Conservation (phyloP, 2,797 vertebrate genomes). For the Anomalospiza imberbis region DNA sequence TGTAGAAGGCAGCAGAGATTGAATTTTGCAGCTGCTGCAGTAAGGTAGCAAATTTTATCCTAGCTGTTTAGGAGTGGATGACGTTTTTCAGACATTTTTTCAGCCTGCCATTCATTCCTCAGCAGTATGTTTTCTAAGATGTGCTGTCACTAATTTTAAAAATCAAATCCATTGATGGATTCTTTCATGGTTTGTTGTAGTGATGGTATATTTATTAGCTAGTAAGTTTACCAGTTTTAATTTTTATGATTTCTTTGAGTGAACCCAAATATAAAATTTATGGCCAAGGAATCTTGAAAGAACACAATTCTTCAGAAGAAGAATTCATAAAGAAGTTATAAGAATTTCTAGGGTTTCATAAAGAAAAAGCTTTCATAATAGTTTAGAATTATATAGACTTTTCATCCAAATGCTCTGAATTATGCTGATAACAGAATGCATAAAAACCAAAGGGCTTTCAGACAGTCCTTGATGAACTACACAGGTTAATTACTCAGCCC, state of each 20-base stretch:
- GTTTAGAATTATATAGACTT: not conserved
- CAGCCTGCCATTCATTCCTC: not conserved
- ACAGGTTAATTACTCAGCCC: not conserved
- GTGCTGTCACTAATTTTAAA: not conserved
- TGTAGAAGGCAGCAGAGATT: not conserved
- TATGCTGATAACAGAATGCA: not conserved
- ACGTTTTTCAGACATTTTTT: not conserved
- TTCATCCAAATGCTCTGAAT: not conserved
- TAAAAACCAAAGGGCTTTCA: not conserved
- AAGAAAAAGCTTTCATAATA: not conserved
- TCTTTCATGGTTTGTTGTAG: not conserved
- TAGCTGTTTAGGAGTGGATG: not conserved
- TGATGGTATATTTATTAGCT: not conserved
- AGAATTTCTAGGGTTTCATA: not conserved
- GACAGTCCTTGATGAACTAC: not conserved
- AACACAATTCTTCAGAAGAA: not conserved
- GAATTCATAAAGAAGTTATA: not conserved
- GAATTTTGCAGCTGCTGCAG: not conserved
- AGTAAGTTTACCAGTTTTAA: not conserved
- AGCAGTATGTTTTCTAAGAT: not conserved
- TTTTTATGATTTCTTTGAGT: not conserved
- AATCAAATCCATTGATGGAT: not conserved
- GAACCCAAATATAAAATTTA: not conserved
- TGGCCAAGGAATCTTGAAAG: not conserved
- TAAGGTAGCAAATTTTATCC: not conserved